Base-by-base conservation (phyloP, 1,140 invertebrate species). In the Pantala flavescens region DNA sequence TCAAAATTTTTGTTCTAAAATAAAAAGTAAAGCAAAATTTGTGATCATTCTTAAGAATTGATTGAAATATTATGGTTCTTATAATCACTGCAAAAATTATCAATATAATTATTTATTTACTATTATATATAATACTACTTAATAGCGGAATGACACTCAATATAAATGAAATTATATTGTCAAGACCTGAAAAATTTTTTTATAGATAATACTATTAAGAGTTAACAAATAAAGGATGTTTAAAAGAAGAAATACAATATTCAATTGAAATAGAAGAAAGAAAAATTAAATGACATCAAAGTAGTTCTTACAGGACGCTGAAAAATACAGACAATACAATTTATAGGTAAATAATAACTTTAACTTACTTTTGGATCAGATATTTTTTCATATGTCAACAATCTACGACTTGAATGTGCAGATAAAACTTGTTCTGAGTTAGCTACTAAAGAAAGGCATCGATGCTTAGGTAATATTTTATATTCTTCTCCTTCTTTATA, bases 401-500 rank as follows among this genome's bases (percentile, higher is more conserved):
- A 84, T 74, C 94, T 83, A 70, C 96, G 84, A 21, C 93, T 90
- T 0, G 94, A 91, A 76, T 90, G 85, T 78, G 87, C 89, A 12
- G 89, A 91, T 24, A 98, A 81, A 11, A 89, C 83, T 83, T 98
- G 96, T 83, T 98, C 95, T 21, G 91, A 93, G 84, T 96, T 97
- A 28, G 88, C 88, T 71, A 93, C 82, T 24, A 98, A 81, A 78
- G 85, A 78, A 73, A 98, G 84, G 82, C 92, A 92, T 10, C 90
- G 88, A 84, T 98, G 94, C 9, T 80, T 81, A 0, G 96, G 95
- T 71, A 98, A 81, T n/a, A n/a, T 70, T 55, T 90, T 87, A 2
- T 88, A 83, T 74, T 90, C 88, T 5, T 84, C 82, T 82, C 96
- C 97, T 77, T 92, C 88, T 73, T 88, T 87, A 76, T 92, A 24